phyloP scores from a whole-genome alignment of 1,140 invertebrate genomes.

The Bactericera cockerelli region DNA sequence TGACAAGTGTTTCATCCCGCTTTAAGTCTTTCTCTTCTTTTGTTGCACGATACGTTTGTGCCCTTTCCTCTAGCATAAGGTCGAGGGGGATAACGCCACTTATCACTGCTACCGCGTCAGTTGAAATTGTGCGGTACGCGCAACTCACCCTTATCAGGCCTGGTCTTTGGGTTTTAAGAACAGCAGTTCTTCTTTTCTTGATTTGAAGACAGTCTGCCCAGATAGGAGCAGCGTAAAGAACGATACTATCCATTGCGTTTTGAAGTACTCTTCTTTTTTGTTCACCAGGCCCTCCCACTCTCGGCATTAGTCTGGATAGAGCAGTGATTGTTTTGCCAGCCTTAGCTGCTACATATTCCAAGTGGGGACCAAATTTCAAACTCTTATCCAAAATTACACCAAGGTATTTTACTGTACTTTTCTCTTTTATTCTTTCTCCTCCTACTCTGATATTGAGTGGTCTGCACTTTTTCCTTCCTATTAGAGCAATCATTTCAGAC shows the following conservation, averaged over 20 bases:
- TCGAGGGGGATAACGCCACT: not conserved
- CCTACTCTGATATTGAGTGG: not conserved
- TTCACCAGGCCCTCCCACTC: not conserved
- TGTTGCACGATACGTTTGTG: not conserved
- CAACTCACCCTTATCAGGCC: not conserved
- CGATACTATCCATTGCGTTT: not conserved
- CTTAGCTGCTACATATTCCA: conserved; percentile 10
- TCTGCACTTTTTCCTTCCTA: not conserved
- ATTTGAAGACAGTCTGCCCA: not conserved
- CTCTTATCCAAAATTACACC: conserved; percentile 7
- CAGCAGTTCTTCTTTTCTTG: conserved; percentile 2
- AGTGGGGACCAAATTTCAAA: not conserved
- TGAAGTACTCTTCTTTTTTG: not conserved
- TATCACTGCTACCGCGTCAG: not conserved
- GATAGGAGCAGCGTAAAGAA: not conserved
- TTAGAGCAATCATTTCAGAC: conserved; percentile 15
- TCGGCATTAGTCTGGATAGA: not conserved
- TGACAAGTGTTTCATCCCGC: not conserved
- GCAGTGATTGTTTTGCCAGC: not conserved
- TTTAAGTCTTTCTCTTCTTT: not conserved
- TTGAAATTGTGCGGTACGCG: conserved; percentile 5
- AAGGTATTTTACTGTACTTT: not conserved
- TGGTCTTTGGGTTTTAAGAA: conserved; percentile 3
- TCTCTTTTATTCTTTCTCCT: conserved; percentile 7
- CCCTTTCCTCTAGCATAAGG: conserved; percentile 6